Conservation (phyloP, 2,888 invertebrate species). For the Lathronympha strigana region DNA sequence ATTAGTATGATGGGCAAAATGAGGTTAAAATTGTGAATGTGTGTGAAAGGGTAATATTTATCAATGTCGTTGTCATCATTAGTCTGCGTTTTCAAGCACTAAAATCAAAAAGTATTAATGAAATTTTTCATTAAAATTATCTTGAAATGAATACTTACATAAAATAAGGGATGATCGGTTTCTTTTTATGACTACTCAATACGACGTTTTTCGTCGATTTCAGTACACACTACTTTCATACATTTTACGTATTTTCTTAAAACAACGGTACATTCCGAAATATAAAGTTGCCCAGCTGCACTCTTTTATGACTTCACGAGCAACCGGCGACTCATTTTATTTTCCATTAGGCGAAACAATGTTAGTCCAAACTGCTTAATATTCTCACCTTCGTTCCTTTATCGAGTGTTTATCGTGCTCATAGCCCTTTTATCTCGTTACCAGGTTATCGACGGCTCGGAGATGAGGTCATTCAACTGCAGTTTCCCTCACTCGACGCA, state of each 20-base stretch:
- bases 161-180: too few relatives aligned
- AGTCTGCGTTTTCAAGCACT: too few relatives aligned
- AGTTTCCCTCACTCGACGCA: conserved; percentile 97
- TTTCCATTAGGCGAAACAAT: conserved; percentile 37
- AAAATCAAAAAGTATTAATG: too few relatives aligned
- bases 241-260: conserved; percentile 1
- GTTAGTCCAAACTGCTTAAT: conserved; percentile 41
- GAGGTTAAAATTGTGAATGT: too few relatives aligned
- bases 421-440: conserved; percentile 66
- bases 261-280: not conserved
- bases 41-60: too few relatives aligned
- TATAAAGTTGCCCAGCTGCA: conserved; percentile 5
- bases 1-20: too few relatives aligned
- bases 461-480: conserved; percentile 90
- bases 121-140: too few relatives aligned
- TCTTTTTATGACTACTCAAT: too few relatives aligned
- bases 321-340: conserved; percentile 29
- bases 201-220: too few relatives aligned
- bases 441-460: conserved; percentile 91
- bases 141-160: too few relatives aligned
- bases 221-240: too few relatives aligned
- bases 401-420: conserved; percentile 63
- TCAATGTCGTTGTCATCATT: too few relatives aligned
- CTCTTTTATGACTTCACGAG: conserved; percentile 19
- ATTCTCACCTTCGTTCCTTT: conserved; percentile 45